These are phyloP conservation scores for Limnephilus marmoratus DNA, from an alignment of 2,888 invertebrate genomes.

Conservation along the genomic window DNA sequence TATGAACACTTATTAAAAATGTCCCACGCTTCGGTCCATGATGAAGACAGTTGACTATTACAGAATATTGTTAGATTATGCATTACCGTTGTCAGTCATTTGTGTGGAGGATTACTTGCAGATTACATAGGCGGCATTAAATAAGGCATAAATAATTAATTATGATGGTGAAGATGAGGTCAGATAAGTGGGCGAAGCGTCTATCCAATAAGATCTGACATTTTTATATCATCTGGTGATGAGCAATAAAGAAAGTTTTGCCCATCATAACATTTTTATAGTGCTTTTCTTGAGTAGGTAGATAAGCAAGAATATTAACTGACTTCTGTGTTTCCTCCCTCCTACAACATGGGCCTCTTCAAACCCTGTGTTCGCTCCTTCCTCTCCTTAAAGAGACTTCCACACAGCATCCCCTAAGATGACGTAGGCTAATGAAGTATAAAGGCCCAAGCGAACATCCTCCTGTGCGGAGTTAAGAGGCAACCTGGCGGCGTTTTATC, in stretches of 20 bases:
- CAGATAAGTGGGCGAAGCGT: conserved; percentile 12
- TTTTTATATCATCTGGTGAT: not conserved
- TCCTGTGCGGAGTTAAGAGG: too few relatives aligned
- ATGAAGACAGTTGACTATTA: not conserved
- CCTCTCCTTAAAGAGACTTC: too few relatives aligned
- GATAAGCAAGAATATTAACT: too few relatives aligned
- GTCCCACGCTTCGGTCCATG: not conserved
- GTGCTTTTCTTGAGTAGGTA: not conserved
- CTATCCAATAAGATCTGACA: not conserved
- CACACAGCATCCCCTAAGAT: too few relatives aligned
- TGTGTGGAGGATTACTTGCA: not conserved
- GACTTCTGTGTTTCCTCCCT: too few relatives aligned
- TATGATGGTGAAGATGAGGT: not conserved
- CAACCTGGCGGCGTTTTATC: too few relatives aligned
- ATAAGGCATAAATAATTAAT: not conserved
- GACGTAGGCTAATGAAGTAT: too few relatives aligned
- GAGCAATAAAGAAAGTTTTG: not conserved
- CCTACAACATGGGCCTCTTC: too few relatives aligned
- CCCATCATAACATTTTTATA: not conserved
- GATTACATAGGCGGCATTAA: not conserved
- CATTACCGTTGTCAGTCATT: not conserved
- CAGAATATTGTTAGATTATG: not conserved
- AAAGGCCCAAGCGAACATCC: too few relatives aligned
- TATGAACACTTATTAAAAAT: conserved; percentile 6
- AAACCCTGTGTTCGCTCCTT: too few relatives aligned